A percentile compares a stretch with the other conserved stretches of the same genome.
These are phyloP conservation scores for Litoditis marina DNA, from an alignment of 2,888 invertebrate genomes.

Conservation along the genomic window DNA sequence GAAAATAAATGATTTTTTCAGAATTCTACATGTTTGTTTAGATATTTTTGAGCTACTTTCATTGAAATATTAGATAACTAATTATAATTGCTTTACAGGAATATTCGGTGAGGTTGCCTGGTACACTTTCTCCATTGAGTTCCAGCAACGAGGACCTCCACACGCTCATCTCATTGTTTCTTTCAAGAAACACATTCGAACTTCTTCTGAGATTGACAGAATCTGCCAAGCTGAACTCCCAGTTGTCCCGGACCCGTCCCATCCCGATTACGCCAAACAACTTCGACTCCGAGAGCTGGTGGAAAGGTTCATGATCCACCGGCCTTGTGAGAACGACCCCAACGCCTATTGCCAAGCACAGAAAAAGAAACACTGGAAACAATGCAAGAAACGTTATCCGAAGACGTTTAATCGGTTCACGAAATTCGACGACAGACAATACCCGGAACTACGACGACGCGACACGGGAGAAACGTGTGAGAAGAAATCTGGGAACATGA, in stretches of 20 bases:
- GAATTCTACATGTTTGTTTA: too few species aligned
- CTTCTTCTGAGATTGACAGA: conserved; percentile 6
- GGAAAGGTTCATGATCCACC: conserved; percentile 12
- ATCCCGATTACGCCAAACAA: neutral
- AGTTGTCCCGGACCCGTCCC: neutral
- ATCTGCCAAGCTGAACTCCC: conserved; percentile 8
- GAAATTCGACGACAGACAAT: neutral
- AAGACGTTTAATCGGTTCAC: neutral
- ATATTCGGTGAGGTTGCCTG: conserved; percentile 11
- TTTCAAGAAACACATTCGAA: conserved; percentile 2
- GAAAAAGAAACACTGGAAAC: conserved; percentile 6
- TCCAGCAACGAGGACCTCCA: conserved; percentile 19
- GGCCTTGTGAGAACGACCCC: conserved; percentile 4
- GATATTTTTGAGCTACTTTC: too few species aligned
- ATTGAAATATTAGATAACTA: too few species aligned
- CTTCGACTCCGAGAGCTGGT: conserved; percentile 1
- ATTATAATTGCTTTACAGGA: too few species aligned
- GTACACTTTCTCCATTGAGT: conserved; percentile 13
- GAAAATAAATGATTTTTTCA: too few species aligned
- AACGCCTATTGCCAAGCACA: conserved; percentile 9
- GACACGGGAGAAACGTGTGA: neutral
- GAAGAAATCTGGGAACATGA: too few species aligned
- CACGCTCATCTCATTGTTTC: conserved; percentile 11
- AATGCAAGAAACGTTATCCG: conserved; percentile 8
- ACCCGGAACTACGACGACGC: neutral